Evolutionary conservation across 2,797 vertebrate genomes (phyloP).

Genomic region (Cheirogaleus major): DNA sequence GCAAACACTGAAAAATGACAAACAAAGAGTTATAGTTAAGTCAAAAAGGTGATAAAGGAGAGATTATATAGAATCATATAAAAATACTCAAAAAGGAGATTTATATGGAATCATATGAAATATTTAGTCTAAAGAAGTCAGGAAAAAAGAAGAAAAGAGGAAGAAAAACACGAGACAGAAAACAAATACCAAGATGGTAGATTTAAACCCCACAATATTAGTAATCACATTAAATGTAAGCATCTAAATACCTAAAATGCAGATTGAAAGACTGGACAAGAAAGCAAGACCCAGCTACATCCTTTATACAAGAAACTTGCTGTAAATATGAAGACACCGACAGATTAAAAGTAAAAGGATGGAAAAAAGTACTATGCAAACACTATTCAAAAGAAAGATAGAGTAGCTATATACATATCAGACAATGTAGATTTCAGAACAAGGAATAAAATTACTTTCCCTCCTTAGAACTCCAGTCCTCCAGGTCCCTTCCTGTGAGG

Average conservation of each 20-base stretch:
- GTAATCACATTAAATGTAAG: neutral
- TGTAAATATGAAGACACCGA: conserved; percentile 41
- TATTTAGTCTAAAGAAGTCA: neutral
- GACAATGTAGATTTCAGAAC: conserved; percentile 50
- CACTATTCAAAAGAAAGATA: conserved; percentile 9
- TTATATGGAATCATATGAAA: neutral
- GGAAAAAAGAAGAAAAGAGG: neutral
- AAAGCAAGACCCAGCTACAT: neutral
- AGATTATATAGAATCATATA: neutral
- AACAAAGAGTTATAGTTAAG: neutral
- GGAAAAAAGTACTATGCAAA: neutral
- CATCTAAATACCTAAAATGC: neutral
- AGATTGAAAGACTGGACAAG: conserved; percentile 4
- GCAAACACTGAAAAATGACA: neutral
- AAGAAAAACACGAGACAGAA: neutral
- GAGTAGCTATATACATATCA: neutral
- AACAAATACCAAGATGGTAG: neutral
- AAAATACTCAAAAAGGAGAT: neutral
- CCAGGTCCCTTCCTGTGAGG: conserved; percentile 27
- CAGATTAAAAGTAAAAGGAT: neutral
- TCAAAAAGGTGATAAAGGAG: neutral
- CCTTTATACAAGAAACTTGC: neutral
- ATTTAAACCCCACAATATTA: conserved; percentile 9
- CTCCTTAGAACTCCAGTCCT: neutral
- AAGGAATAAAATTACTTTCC: conserved; percentile 1